phyloP scores from a whole-genome alignment of 2,113 vertebrate species.

The Epinephelus cyanopodus region DNA sequence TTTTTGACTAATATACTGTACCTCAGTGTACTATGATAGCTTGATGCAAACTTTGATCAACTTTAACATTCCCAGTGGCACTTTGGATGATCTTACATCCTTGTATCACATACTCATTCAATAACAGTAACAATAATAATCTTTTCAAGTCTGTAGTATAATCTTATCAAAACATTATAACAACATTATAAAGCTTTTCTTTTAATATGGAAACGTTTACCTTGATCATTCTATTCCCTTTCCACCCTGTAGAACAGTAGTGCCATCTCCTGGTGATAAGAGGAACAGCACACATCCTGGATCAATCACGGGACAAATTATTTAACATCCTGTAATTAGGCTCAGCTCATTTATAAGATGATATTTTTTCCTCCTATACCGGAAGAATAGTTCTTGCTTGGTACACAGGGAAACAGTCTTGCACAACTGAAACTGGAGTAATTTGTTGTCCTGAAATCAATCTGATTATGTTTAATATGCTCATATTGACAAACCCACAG shows the following conservation, averaged over 20 bases:
- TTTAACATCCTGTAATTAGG: no score
- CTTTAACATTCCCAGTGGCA: no score
- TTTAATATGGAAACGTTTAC: not conserved
- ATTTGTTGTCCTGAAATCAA: no score
- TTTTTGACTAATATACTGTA: not conserved
- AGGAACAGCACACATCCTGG: not conserved
- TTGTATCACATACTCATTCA: not conserved
- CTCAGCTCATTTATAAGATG: no score
- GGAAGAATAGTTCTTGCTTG: no score
- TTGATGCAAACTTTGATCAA: not conserved
- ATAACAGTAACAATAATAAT: not conserved
- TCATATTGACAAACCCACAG: no score
- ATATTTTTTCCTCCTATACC: no score
- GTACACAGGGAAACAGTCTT: no score
- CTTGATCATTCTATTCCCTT: not conserved
- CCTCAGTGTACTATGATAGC: not conserved
- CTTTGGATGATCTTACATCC: no score
- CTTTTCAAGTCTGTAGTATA: no score
- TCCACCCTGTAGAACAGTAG: not conserved
- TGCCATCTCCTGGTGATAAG: conserved; percentile 13
- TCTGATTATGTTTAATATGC: no score
- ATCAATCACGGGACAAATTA: not conserved
- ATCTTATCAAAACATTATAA: not conserved
- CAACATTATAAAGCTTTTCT: not conserved
- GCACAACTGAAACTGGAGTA: no score